Conservation (phyloP, 2,888 invertebrate species). For the Serrognathus titanus region DNA sequence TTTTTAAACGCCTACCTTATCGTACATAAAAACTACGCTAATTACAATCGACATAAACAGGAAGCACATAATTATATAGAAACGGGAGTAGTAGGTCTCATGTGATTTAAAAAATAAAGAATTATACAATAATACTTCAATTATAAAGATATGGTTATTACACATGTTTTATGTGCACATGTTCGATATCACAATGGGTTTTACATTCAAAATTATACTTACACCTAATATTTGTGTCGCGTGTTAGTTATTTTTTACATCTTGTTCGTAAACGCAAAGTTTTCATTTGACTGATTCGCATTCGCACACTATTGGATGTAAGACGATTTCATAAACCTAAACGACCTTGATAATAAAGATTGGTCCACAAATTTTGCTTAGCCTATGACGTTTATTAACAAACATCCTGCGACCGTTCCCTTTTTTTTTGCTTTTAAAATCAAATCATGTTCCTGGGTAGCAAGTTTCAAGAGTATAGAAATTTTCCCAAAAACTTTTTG, state of each 20-base stretch:
- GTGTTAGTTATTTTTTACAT: not conserved
- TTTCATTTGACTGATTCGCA: not conserved
- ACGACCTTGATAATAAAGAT: no score
- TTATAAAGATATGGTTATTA: constrained; percentile 44
- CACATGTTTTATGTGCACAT: constrained; percentile 33
- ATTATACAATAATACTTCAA: constrained; percentile 13
- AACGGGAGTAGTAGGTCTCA: constrained; percentile 17
- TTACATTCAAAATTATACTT: constrained; percentile 15
- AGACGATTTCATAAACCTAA: no score
- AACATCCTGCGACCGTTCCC: no score
- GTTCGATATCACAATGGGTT: constrained; percentile 46
- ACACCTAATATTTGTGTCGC: not conserved
- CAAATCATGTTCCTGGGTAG: no score
- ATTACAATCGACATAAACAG: constrained; percentile 37
- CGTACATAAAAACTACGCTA: constrained; percentile 18
- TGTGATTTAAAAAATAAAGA: constrained; percentile 17
- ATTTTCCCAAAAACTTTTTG: no score
- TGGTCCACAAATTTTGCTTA: no score
- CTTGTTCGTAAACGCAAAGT: not conserved
- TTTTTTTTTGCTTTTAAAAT: no score
- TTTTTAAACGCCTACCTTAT: constrained; percentile 15
- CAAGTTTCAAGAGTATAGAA: no score
- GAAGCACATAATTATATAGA: constrained; percentile 39
- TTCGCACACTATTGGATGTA: no score
- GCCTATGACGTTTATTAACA: no score